Evolutionary conservation across 2,888 invertebrate species (phyloP), one percentile per base, ranked within the genome.

Genomic region (Chromoteleia sp.): DNA sequence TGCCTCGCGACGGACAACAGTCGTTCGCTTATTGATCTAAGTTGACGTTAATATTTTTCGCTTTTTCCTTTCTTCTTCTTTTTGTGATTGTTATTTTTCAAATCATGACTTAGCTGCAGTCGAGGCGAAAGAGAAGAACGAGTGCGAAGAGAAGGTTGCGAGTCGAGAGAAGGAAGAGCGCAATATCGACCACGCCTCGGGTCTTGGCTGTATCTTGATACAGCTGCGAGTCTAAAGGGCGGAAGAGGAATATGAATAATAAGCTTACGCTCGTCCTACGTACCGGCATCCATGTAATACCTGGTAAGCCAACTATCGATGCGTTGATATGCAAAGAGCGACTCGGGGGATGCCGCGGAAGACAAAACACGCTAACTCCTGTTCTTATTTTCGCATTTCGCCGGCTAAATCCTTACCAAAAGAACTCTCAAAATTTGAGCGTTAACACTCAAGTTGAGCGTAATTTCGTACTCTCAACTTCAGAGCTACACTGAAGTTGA

Each of bases 211-310:
- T 77, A 81, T 81, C 81, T 58, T 59, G 81, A 81, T 73, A 74
- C 70, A 80, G 59, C 50, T 68, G 65, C 70, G 30, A 80, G 70
- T 56, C 75, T 58, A 70, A 81, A 70, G 75, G 75, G 75, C 75
- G 81, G 65, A 78, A 76, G 70, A 78, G 71, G 74, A 83, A 78
- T 83, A 78, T 81, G 81, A 81, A 83, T 83, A 81, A 81, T 83
- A 81, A 81, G 83, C 76, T 83, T 81, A 83, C 74, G 67, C 80
- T 77, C 83, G 80, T 77, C 78, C 80, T 76, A 83, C 80, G 81
- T 78, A 71, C 81, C 68, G 71, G 81, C 74, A 48, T 71, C 73
- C 73, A 65, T 81, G 83, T 79, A 81, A 81, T 81, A 70, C 83
- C 59, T 68, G 54, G 71, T 83, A 83, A 83, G 77, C 79, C 77